These are phyloP conservation scores for Syritta pipiens DNA, from an alignment of 2,888 invertebrate species.

Conservation along the genomic window DNA sequence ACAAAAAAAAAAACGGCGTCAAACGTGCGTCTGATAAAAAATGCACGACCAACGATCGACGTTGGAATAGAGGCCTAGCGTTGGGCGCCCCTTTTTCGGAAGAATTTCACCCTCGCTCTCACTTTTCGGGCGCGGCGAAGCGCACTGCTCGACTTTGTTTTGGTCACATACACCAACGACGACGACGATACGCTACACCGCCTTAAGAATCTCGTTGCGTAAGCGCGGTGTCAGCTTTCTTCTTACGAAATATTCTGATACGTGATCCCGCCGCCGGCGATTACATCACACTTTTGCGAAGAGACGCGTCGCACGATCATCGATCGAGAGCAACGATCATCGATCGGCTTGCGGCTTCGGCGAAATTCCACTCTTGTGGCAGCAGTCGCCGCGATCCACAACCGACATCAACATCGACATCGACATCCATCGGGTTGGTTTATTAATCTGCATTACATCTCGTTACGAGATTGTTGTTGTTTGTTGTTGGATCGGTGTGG, in stretches of 20 bases:
- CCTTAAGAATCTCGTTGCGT: slow-evolving; percentile 38
- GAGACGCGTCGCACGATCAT: too few relatives aligned
- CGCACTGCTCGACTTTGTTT: slow-evolving; percentile 41
- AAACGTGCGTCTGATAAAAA: slow-evolving; percentile 42
- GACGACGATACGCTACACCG: not conserved
- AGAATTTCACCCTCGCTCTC: slow-evolving; percentile 49
- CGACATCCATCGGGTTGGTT: not conserved
- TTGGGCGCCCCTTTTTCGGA: too few relatives aligned
- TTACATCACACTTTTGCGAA: slow-evolving; percentile 15
- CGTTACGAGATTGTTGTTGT: too few relatives aligned
- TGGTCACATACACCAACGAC: slow-evolving; percentile 56
- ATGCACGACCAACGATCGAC: slow-evolving; percentile 14
- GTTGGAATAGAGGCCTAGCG: too few relatives aligned
- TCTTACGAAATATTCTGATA: slow-evolving; percentile 40
- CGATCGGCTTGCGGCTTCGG: too few relatives aligned
- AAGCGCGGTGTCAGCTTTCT: slow-evolving; percentile 15
- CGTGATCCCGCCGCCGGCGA: slow-evolving; percentile 6
- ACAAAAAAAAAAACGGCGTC: not conserved
- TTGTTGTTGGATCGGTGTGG: too few relatives aligned
- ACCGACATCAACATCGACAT: slow-evolving; percentile 6
- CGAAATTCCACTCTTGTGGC: too few relatives aligned
- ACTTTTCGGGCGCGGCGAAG: too few relatives aligned
- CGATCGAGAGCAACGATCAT: too few relatives aligned
- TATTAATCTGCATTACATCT: slow-evolving; percentile 40
- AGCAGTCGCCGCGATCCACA: too few relatives aligned